A percentile compares a stretch with the other conserved stretches of the same genome.
Evolutionary conservation across 2,113 vertebrate genomes (phyloP).

Genomic region (Chlorocebus sabaeus): DNA sequence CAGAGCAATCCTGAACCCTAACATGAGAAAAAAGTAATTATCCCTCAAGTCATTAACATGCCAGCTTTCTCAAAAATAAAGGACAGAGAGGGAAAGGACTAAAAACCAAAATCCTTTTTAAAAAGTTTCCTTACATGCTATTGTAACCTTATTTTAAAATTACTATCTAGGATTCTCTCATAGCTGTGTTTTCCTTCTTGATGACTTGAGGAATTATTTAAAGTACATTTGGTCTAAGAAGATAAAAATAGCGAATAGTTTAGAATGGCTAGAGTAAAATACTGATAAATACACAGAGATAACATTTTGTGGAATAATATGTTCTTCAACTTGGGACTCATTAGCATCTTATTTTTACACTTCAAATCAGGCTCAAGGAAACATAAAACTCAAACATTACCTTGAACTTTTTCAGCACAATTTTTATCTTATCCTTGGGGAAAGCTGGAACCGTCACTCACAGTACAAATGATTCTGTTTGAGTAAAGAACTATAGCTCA

Average conservation of each 20-base stretch:
- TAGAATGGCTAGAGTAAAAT: constrained; percentile 47
- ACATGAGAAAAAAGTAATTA: constrained; percentile 11
- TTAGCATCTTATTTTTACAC: constrained; percentile 61
- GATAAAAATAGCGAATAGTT: constrained; percentile 71
- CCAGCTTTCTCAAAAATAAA: background rate
- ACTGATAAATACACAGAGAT: constrained; percentile 63
- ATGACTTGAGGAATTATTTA: constrained; percentile 58
- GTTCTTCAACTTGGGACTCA: constrained; percentile 59
- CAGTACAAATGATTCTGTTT: constrained; percentile 12
- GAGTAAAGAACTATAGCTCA: constrained; percentile 39
- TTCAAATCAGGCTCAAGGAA: constrained; percentile 63
- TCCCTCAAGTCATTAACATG: background rate
- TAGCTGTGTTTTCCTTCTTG: constrained; percentile 1
- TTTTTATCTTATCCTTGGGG: constrained; percentile 46
- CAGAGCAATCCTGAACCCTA: background rate
- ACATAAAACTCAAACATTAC: constrained; percentile 66
- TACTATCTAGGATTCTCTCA: constrained; percentile 7
- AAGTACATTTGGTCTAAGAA: constrained; percentile 67
- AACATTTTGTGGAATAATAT: constrained; percentile 65
- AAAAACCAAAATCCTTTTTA: constrained; percentile 3
- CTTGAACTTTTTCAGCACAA: constrained; percentile 71
- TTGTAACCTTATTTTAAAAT: constrained; percentile 46
- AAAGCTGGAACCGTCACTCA: constrained; percentile 38
- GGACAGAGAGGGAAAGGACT: background rate
- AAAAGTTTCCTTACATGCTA: constrained; percentile 17